Conservation (phyloP, 2,888 invertebrate species). For the Molorchus minor region DNA sequence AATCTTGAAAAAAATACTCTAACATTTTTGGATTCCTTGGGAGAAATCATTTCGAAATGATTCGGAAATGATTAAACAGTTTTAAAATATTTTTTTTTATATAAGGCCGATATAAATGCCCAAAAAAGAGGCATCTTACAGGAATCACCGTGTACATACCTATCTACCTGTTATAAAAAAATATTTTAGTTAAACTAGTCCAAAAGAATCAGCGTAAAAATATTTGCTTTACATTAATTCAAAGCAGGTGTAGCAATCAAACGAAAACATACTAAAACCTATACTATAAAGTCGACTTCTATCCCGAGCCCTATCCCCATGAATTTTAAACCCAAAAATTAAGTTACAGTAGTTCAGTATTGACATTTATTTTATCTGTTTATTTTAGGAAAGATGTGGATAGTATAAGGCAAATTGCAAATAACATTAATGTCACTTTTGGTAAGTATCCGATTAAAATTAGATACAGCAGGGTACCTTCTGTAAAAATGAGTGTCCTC, state of each 20-base stretch:
- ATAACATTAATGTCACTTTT: background rate
- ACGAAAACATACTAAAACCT: background rate
- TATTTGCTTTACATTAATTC: background rate
- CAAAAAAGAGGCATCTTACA: too few relatives aligned
- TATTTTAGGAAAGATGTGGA: background rate
- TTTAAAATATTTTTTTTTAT: too few relatives aligned
- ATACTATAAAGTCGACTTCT: background rate
- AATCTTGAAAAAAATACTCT: too few relatives aligned
- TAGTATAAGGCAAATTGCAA: background rate
- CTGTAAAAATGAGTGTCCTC: background rate
- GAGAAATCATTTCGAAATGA: too few relatives aligned
- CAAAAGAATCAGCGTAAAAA: background rate
- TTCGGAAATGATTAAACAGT: too few relatives aligned
- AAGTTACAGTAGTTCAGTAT: background rate
- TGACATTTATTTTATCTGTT: background rate
- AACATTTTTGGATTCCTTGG: too few relatives aligned
- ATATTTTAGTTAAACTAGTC: background rate
- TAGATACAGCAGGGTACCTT: background rate
- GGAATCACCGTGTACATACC: too few relatives aligned
- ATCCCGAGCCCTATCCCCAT: too few relatives aligned
- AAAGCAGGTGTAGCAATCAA: background rate
- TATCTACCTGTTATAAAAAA: background rate
- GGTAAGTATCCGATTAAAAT: background rate
- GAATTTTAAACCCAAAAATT: too few relatives aligned
- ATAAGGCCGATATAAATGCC: too few relatives aligned